A percentile compares a stretch with the other conserved stretches of the same genome.
Evolutionary conservation across 2,113 vertebrate genomes (phyloP).

Genomic region (Mesoclemmys tuberculata): DNA sequence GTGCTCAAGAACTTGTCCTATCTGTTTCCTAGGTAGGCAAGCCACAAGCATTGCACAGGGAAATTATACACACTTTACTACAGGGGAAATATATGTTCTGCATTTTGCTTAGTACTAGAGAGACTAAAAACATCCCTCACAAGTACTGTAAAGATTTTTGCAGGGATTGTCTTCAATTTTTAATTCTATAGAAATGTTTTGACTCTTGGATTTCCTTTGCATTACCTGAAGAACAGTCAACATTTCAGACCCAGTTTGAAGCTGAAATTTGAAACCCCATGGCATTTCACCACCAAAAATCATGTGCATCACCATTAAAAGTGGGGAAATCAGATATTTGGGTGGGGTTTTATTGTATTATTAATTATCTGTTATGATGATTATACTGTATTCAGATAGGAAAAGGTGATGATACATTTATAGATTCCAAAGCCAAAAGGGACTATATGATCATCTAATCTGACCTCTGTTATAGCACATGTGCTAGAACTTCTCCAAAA

Average conservation of each 20-base stretch:
- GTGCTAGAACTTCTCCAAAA: too few species aligned
- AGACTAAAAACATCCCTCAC: neutral
- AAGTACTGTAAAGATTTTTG: neutral
- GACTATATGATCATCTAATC: too few species aligned
- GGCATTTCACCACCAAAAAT: neutral
- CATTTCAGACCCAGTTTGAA: neutral
- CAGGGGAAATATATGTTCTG: neutral
- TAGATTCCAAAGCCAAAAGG: too few species aligned
- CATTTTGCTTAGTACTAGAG: neutral
- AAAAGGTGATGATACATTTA: slow-evolving; percentile 8
- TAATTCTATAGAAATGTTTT: slow-evolving; percentile 39
- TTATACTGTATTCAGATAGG: neutral
- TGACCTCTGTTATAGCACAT: too few species aligned
- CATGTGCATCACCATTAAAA: neutral
- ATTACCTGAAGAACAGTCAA: slow-evolving; percentile 54
- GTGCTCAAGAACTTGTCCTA: too few species aligned
- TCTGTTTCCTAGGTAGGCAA: too few species aligned
- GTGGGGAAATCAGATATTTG: neutral
- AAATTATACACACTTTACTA: too few species aligned
- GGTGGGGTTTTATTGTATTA: neutral
- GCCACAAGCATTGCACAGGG: too few species aligned
- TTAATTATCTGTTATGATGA: neutral
- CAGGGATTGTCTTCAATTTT: neutral
- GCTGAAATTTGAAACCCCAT: slow-evolving; percentile 24
- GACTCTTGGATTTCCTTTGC: slow-evolving; percentile 24